Percentiles rank a stretch among this genome's conserved stretches.
These are phyloP conservation scores for Anthoscopus minutus DNA, from an alignment of 2,113 vertebrate species.

Conservation along the genomic window DNA sequence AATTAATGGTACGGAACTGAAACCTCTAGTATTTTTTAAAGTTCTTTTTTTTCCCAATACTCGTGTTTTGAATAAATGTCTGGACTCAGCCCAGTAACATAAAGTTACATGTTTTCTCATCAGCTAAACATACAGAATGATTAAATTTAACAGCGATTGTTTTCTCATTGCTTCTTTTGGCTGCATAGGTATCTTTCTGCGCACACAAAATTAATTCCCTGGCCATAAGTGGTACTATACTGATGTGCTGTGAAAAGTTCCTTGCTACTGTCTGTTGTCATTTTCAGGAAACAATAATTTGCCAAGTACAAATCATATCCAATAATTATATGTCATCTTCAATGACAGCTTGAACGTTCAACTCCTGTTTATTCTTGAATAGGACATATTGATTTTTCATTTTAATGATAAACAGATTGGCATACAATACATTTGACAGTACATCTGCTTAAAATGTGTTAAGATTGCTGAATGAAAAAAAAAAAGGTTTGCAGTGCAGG, in stretches of 20 bases:
- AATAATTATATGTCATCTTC: conserved; percentile 39
- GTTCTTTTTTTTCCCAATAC: conserved; percentile 52
- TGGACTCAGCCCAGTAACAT: conserved; percentile 72
- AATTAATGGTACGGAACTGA: conserved; percentile 79
- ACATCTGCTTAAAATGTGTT: conserved; percentile 59
- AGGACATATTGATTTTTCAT: conserved; percentile 60
- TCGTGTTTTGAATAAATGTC: conserved; percentile 81
- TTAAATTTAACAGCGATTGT: conserved; percentile 56
- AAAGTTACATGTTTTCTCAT: conserved; percentile 62
- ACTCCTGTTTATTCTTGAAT: conserved; percentile 51
- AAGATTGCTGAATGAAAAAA: conserved; percentile 59
- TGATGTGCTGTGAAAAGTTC: conserved; percentile 14
- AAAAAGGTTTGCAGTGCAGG: conserved; percentile 2
- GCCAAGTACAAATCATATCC: conserved; percentile 55
- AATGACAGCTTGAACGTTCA: conserved; percentile 37
- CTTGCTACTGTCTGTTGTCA: conserved; percentile 47
- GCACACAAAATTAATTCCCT: conserved; percentile 60
- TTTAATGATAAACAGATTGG: conserved; percentile 62
- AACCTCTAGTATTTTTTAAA: conserved; percentile 66
- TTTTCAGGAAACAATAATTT: conserved; percentile 55
- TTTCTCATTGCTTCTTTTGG: conserved; percentile 43
- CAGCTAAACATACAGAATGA: conserved; percentile 56
- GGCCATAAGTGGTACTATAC: conserved; percentile 4
- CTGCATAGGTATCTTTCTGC: conserved; percentile 53
- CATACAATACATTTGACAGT: conserved; percentile 9